These are phyloP conservation scores for Oscheius myriophilus DNA, from an alignment of 2,888 invertebrate genomes.

Conservation along the genomic window DNA sequence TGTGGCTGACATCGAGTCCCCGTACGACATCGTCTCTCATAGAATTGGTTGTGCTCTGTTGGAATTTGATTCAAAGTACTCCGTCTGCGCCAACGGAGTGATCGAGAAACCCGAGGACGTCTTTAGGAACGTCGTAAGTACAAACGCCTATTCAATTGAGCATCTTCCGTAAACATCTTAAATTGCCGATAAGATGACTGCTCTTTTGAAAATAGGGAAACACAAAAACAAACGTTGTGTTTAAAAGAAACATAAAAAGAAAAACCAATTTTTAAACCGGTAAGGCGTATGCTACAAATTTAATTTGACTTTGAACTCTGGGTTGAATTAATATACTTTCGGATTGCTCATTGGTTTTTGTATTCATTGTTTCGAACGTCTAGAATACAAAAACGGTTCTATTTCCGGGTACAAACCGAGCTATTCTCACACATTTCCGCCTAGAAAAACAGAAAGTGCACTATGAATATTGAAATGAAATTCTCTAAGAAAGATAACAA, in stretches of 20 bases:
- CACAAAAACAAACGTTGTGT: background rate
- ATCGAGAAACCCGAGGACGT: constrained; percentile 35
- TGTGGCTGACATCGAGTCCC: constrained; percentile 57
- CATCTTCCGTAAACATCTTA: background rate
- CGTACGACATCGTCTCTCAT: constrained; percentile 55
- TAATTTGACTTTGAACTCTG: too few relatives aligned
- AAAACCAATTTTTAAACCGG: too few relatives aligned
- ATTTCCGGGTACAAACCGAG: too few relatives aligned
- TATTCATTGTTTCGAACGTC: too few relatives aligned
- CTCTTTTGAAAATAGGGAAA: background rate
- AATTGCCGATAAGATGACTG: background rate
- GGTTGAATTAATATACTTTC: too few relatives aligned
- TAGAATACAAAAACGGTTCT: too few relatives aligned
- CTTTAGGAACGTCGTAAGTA: constrained; percentile 46
- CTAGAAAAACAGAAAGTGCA: too few relatives aligned
- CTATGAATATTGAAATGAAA: too few relatives aligned
- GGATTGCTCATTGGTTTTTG: too few relatives aligned
- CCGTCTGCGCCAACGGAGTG: constrained; percentile 52
- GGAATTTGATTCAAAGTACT: constrained; percentile 53
- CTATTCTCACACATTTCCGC: too few relatives aligned
- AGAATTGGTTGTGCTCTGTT: constrained; percentile 43
- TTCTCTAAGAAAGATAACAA: too few relatives aligned
- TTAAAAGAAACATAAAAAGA: background rate
- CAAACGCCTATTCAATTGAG: background rate
- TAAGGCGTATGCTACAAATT: too few relatives aligned